Base-by-base conservation (phyloP, 2,888 invertebrate genomes). In the Branchipolynoe longqiensis region DNA sequence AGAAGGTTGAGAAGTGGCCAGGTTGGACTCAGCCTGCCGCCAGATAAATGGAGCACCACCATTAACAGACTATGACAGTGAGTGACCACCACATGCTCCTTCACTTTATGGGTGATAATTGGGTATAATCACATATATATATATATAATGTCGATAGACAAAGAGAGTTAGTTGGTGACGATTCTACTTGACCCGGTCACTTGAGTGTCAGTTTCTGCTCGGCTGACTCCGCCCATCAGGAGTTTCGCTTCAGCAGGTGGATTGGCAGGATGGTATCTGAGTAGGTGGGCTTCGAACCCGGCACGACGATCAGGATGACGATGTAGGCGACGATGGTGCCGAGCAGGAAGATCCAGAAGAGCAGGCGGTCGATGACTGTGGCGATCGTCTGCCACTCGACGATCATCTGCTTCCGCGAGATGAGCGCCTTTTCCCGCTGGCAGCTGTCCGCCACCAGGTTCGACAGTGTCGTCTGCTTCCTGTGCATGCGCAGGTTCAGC, bases 311-410 rank as follows among this genome's bases (percentile, higher is more conserved):
- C 1, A 93, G 89, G 48, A 93, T 91, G 36, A 92, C 88, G 1
- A 93, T 84, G 86, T 93, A 93, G 0, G 92, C 90, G 25, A 89
- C 88, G 3, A 93, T 85, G 0, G 93, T 93, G 59, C 91, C 91
- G 8, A 92, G 54, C 28, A 93, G 89, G 87, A 92, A 93, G 69
- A 93, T 83, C 90, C 92, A 91, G 88, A 93, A 93, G 83, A 93
- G 87, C 14, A 92, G 85, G 25, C 92, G 86, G 87, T 93, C 93
- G 18, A 92, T 88, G 14, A 93, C 92, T 8, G 91, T 90, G 0
- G 93, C 93, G 22, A 93, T 91, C 22, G 91, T 90, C 85, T 92
- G 92, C 93, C 93, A 93, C 83, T 93, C 92, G 0, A 91, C 92
- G 31, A 93, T 90, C 62, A 92, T 90, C 62, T 90, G 82, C 84